Conservation (phyloP, 1,140 invertebrate species). For the Metaphire vulgaris region DNA sequence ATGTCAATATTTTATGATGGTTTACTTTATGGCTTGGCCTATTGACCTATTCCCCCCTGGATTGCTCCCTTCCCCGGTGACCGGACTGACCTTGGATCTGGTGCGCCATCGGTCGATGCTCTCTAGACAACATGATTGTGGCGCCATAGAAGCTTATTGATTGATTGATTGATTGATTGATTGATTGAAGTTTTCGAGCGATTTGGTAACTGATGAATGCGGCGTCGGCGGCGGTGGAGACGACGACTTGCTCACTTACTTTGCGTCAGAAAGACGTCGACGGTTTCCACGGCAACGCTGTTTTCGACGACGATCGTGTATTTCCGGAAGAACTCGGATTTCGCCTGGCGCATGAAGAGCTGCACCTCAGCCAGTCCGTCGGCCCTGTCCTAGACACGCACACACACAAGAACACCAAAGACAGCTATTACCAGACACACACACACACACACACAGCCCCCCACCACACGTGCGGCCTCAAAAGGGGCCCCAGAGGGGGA, state of each 20-base stretch:
- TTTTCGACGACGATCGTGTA: conserved; percentile 14
- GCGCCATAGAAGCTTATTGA: neutral
- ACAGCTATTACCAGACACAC: too few species aligned
- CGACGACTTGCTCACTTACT: too few species aligned
- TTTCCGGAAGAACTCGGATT: conserved; percentile 10
- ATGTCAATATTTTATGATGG: too few species aligned
- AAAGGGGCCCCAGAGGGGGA: too few species aligned
- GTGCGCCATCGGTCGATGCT: too few species aligned
- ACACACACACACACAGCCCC: too few species aligned
- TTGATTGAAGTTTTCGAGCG: neutral
- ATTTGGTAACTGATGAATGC: neutral
- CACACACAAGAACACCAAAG: too few species aligned
- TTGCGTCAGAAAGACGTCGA: neutral
- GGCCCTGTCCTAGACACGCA: neutral
- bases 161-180: neutral
- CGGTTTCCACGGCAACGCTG: neutral
- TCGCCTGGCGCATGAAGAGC: conserved; percentile 7
- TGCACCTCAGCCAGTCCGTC: neutral
- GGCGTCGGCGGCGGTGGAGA: neutral
- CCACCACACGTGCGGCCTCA: too few species aligned
- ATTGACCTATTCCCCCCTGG: too few species aligned
- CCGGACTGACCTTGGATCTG: neutral
- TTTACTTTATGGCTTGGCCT: too few species aligned
- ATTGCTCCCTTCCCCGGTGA: neutral
- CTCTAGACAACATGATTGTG: neutral